Evolutionary conservation across 2,113 vertebrate species (phyloP).

Genomic region (Pipa parva): DNA sequence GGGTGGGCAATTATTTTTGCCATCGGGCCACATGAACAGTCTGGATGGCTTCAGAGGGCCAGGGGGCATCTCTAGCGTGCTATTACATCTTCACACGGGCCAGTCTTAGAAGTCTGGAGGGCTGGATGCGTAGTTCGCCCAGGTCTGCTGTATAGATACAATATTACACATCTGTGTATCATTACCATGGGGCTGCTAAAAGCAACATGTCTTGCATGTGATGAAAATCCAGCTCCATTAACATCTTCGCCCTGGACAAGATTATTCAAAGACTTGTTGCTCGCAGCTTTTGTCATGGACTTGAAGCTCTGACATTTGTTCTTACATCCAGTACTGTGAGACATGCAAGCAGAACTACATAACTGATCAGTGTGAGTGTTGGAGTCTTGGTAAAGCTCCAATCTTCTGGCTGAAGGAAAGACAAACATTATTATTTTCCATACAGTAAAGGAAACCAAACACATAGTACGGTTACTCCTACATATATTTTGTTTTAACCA

Average conservation of each 20-base stretch:
- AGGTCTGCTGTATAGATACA: too few relatives aligned
- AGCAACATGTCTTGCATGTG: constrained; percentile 56
- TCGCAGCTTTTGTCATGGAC: constrained; percentile 53
- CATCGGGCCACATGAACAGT: too few relatives aligned
- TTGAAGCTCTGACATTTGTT: constrained; percentile 52
- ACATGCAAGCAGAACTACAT: constrained; percentile 29
- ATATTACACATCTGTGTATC: constrained; percentile 52
- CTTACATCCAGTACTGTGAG: constrained; percentile 49
- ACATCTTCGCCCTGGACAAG: constrained; percentile 50
- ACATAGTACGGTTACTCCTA: too few relatives aligned
- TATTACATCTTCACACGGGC: too few relatives aligned
- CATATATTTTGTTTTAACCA: too few relatives aligned
- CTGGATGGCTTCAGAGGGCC: too few relatives aligned
- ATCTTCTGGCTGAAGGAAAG: constrained; percentile 61
- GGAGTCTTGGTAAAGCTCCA: constrained; percentile 74
- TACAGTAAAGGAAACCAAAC: too few relatives aligned
- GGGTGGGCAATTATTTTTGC: too few relatives aligned
- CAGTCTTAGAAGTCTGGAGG: too few relatives aligned
- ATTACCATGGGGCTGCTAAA: constrained; percentile 85
- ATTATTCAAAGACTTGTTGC: constrained; percentile 57
- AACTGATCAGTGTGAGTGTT: constrained; percentile 50
- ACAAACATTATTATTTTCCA: too few relatives aligned
- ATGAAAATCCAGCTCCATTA: constrained; percentile 42
- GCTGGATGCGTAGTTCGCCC: too few relatives aligned
- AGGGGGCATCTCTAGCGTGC: too few relatives aligned